phyloP scores from a whole-genome alignment of 2,888 invertebrate species.

The Drosophila longiperda region DNA sequence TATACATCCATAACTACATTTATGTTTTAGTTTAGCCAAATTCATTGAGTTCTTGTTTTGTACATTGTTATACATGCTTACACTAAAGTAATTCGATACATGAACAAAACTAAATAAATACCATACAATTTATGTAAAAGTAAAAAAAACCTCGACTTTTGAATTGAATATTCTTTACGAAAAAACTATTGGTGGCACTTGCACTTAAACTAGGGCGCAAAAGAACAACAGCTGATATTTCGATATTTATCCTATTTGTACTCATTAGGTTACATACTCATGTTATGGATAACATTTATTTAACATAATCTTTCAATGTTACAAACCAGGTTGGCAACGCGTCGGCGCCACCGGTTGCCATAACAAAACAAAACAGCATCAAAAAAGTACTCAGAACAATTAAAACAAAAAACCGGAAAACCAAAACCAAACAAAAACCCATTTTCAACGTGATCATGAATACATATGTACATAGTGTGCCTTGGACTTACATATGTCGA shows the following conservation, averaged over 20 bases:
- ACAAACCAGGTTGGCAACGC: constrained; percentile 17
- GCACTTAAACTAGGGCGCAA: constrained; percentile 10
- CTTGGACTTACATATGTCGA: constrained; percentile 44
- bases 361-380: constrained; percentile 33
- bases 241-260: constrained; percentile 14
- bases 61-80: constrained; percentile 78
- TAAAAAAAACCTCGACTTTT: constrained; percentile 6
- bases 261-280: constrained; percentile 10
- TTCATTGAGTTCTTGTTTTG: constrained; percentile 76
- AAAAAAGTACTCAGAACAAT: constrained; percentile 16
- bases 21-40: constrained; percentile 73
- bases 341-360: constrained; percentile 63
- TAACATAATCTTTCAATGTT: constrained; percentile 25
- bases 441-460: constrained; percentile 29
- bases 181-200: not conserved
- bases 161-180: not conserved
- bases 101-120: constrained; percentile 58
- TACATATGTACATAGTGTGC: constrained; percentile 54
- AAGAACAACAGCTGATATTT: not conserved
- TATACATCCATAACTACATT: constrained; percentile 50
- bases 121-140: constrained; percentile 42
- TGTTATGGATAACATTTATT: constrained; percentile 19
- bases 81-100: constrained; percentile 48
- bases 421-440: not conserved
- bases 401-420: constrained; percentile 28